These are phyloP conservation scores for Ianthella basta DNA, from an alignment of 37 sponge, comb jelly and placozoan genomes.

Conservation along the genomic window DNA sequence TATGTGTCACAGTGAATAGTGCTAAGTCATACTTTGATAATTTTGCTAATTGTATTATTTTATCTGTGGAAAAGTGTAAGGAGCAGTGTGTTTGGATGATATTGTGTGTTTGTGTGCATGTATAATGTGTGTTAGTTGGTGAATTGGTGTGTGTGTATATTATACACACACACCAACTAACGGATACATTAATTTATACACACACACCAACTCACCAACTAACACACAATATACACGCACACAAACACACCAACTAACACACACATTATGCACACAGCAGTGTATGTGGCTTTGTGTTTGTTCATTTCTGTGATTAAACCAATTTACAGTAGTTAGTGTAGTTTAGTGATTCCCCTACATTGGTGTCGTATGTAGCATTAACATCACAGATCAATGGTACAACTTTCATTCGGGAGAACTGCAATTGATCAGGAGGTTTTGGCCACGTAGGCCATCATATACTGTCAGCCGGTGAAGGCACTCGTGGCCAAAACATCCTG, in stretches of 20 bases:
- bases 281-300: not conserved
- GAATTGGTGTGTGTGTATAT: not conserved
- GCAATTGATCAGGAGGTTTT: too few species aligned
- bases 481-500: too few species aligned
- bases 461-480: too few species aligned
- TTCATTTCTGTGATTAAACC: not conserved
- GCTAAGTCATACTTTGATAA: not conserved
- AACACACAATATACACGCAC: not conserved
- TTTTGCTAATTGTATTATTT: not conserved
- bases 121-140: not conserved
- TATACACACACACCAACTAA: not conserved
- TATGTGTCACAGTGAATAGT: not conserved
- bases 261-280: not conserved
- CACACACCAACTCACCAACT: not conserved
- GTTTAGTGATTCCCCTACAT: not conserved
- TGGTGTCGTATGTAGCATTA: too few species aligned
- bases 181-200: not conserved
- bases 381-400: too few species aligned
- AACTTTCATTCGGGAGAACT: too few species aligned
- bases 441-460: too few species aligned
- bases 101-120: not conserved
- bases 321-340: not conserved
- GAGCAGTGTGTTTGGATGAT: not conserved
- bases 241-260: not conserved
- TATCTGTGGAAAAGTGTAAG: not conserved